A percentile compares a stretch with the other conserved stretches of the same genome.
Conservation (phyloP, 2,797 vertebrate species). For the Siniperca scherzeri region DNA sequence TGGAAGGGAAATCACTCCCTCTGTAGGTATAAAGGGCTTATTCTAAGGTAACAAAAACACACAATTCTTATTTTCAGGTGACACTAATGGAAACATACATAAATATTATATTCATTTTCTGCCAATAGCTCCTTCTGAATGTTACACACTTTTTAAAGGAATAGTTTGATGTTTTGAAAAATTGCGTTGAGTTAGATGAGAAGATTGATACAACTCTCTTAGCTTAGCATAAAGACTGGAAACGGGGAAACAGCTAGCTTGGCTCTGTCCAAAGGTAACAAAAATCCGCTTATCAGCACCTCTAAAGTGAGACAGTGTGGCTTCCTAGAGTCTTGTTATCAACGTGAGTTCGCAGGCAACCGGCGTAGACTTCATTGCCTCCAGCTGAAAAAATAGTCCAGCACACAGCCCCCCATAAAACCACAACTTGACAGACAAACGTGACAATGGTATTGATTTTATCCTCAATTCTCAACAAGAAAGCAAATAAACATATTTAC, state of each 20-base stretch:
- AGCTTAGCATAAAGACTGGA: neutral
- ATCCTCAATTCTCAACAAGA: neutral
- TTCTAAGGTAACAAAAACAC: no score
- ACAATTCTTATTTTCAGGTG: no score
- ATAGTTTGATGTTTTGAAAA: neutral
- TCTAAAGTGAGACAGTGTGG: neutral
- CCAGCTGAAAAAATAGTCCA: neutral
- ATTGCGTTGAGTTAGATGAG: neutral
- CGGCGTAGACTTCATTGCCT: neutral
- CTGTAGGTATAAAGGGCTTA: no score
- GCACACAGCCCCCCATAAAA: neutral
- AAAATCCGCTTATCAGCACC: neutral
- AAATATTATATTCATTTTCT: no score
- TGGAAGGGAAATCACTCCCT: no score
- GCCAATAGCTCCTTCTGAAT: no score
- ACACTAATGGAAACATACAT: no score
- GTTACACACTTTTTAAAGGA: neutral
- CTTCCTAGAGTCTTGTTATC: neutral
- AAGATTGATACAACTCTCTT: neutral
- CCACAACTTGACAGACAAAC: neutral
- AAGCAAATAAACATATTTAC: neutral
- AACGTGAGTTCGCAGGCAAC: neutral
- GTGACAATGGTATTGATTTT: neutral
- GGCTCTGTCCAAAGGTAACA: neutral
- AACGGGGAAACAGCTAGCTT: neutral